Evolutionary conservation across 1,140 invertebrate species (phyloP), one percentile per base, ranked within the genome.

Genomic region (Neotoxoptera formosana): DNA sequence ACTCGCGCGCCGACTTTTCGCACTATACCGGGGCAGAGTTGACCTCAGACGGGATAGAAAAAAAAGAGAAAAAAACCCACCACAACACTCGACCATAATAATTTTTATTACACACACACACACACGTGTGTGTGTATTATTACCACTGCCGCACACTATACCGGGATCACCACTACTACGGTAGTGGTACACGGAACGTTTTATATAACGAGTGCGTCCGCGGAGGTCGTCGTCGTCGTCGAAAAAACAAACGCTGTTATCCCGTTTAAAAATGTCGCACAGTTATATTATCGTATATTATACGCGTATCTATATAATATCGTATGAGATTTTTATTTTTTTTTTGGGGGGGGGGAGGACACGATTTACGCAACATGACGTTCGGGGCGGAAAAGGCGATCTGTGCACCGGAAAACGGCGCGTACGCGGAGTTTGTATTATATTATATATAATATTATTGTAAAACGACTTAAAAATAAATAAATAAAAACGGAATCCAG

Each of bases 371-470:
- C 21, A 76, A 67, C n/a, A 76, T 76, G 60, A 7, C n/a, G 7
- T 84, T 14, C 14, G n/a, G n/a, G n/a, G 7, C 11, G 23, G 14
- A 83, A 83, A 83, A 36, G 20, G 17, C 81, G 81, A 83, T 83
- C 81, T 83, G 81, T 41, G 36, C 11, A 41, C n/a, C 81, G 81
- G 41, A 45, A 86, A 86, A 86, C 41, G 81, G 45, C 45, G 45
- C 45, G 84, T 41, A 9, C 7, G 36, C 41, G 84, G 20, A 36
- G 21, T 81, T 83, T n/a, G n/a, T n/a, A n/a, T n/a, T n/a, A n/a
- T n/a, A n/a, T n/a, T 83, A 83, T 83, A 83, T 81, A 21, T n/a
- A n/a, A 67, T 76, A 67, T 76, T 76, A 76, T 76, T 84, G 30
- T 41, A 84, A 41, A 84, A 84, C 36, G 83, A 84, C 36, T 84